Base-by-base conservation (phyloP, 2,888 invertebrate species). In the Chironomus tentans region DNA sequence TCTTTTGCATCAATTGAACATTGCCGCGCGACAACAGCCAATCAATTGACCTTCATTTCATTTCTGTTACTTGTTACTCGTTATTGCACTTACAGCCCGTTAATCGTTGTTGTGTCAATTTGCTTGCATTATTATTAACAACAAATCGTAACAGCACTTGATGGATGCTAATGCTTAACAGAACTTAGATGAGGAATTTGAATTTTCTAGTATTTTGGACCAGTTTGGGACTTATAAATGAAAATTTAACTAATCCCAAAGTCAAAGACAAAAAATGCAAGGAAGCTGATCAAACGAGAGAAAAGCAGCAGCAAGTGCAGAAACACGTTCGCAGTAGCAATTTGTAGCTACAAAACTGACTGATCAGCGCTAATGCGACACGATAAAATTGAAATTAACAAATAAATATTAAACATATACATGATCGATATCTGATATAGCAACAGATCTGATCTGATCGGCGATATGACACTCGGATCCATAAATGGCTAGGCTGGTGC, bases 31-130 rank as follows among this genome's bases (percentile, higher is more conserved):
- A 24, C 48, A 21, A 15, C 46, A 70, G 56, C 50, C 56, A 56
- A 70, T 70, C 70, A 70, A 70, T 70, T 50, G 70, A 70, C 70
- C 70, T 70, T 70, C 70, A 70, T 56, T 70, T 18, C 22, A 56
- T 50, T 70, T 38, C 38, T 38, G 38, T 38, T 38, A 38, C 38
- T 38, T 38, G 38, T 38, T 38, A 38, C 38, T 38, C 2, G 38
- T 56, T 56, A 18, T 18, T 56, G 56, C 15, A 50, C 13, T 50
- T 56, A 18, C 56, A 18, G 56, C 18, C 56, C 56, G 56, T 56
- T 56, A 56, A 18, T 56, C 15, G 56, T 56, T 56, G 38, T 38
- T 38, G 38, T 38, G 56, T 56, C 56, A 56, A 56, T 56, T 56
- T 56, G 56, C 56, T 56, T 56, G 56, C 56, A 56, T 18, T 56